Base-by-base conservation (phyloP, 2,888 invertebrate species). In the Ennomos quercinarius region DNA sequence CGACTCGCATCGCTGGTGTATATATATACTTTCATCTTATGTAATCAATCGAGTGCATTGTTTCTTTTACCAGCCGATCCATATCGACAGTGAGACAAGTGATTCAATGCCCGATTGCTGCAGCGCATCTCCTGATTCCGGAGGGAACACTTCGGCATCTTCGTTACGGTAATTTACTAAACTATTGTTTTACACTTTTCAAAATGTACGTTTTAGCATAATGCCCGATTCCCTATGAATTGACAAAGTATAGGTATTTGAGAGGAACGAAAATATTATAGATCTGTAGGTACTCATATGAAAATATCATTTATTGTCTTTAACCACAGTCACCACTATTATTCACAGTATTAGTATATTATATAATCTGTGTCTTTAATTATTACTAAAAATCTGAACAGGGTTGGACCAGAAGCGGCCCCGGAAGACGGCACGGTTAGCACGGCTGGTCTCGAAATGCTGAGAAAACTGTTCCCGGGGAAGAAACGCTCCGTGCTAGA, bases 401-500 rank as follows among this genome's bases (percentile, higher is more conserved):
- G 68, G 8, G 54, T 63, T 10, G 57, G 67, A 11, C 50, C 64
- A 9, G 64, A 70, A 39, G 27, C 63, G 10, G 65, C 71, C 4
- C 56, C 73, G 0, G 90, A 89, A 13, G 85, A 86, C 17, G 78
- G 82, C 39, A 68, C 88, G 1, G 95, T 96, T 9, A 96, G 96
- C 57, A 95, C 95, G 13, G 95, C 95, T 49, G 95, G 96, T 54
- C 88, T 96, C 75, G 98, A 98, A 72, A 97, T 99, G 93, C 91
- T 99, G 42, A 94, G 96, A 10, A 95, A 97, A 69, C 91, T 99
- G 38, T 99, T 99, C 81, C 98, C 98, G 0, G 97, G 97, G 73
- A 96, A 98, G 74, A 97, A 98, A 81, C 93, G 96, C 1, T 95
- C 97, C 0, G 98, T 98, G 1, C 88, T 99, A 50, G 98, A 99